A percentile compares a stretch with the other conserved stretches of the same genome.
Conservation (phyloP, 2,888 invertebrate genomes). For the Seira sanloemensis region DNA sequence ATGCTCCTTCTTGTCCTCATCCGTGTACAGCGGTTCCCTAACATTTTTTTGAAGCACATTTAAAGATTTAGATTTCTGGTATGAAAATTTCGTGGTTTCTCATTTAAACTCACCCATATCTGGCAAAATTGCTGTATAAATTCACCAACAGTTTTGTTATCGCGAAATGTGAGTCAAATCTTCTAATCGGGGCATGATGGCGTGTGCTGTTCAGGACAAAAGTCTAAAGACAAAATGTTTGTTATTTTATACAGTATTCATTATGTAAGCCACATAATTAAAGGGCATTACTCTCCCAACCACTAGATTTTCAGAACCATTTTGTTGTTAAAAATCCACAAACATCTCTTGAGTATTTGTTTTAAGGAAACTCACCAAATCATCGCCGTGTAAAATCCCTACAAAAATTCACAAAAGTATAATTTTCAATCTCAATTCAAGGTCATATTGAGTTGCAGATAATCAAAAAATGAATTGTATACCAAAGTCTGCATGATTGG, state of each 20-base stretch:
- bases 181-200: slow-evolving; percentile 42
- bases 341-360: background rate
- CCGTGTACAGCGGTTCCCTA: slow-evolving; percentile 66
- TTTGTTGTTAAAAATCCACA: slow-evolving; percentile 19
- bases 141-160: slow-evolving; percentile 56
- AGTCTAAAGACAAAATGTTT: slow-evolving; percentile 19
- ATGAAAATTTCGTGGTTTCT: background rate
- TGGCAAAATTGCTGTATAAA: slow-evolving; percentile 59
- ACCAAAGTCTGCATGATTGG: too few relatives aligned
- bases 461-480: too few relatives aligned
- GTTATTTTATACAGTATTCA: too few relatives aligned
- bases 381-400: slow-evolving; percentile 35
- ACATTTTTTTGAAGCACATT: background rate
- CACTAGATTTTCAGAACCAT: background rate
- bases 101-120: slow-evolving; percentile 36
- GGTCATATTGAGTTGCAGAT: too few relatives aligned
- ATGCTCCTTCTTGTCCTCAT: slow-evolving; percentile 42
- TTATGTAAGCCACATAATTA: too few relatives aligned
- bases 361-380: slow-evolving; percentile 29
- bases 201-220: slow-evolving; percentile 60
- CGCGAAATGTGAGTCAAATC: slow-evolving; percentile 52
- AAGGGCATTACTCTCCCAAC: too few relatives aligned
- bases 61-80: too few relatives aligned
- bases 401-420: too few relatives aligned
- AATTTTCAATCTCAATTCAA: too few relatives aligned